Percentiles rank a stretch among this genome's conserved stretches.
phyloP scores from a whole-genome alignment of 2,113 vertebrate species.

The Cyphomyrus discorhynchus region DNA sequence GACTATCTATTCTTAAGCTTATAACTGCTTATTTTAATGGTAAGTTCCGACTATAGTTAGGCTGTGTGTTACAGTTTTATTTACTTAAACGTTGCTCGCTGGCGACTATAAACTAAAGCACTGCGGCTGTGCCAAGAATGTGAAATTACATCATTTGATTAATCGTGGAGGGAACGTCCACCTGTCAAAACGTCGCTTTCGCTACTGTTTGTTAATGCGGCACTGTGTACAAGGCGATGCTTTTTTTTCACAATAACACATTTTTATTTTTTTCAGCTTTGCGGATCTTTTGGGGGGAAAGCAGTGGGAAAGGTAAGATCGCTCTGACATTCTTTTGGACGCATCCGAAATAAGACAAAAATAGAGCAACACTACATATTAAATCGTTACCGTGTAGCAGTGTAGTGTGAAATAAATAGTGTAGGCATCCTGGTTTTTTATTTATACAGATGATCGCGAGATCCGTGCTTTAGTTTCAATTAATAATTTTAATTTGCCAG shows the following conservation, averaged over 20 bases:
- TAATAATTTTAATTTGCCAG: not conserved
- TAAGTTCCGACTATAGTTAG: not conserved
- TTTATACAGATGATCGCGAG: not conserved
- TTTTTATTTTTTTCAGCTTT: not conserved
- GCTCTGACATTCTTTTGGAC: not conserved
- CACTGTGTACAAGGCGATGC: not conserved
- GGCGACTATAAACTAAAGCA: conserved; percentile 7
- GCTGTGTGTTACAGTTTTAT: not conserved
- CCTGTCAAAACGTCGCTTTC: not conserved
- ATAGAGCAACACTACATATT: not conserved
- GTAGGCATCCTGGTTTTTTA: not conserved
- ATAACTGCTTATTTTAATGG: conserved; percentile 14
- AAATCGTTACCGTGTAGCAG: not conserved
- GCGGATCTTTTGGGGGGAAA: not conserved
- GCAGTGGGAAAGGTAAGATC: not conserved
- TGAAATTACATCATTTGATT: conserved; percentile 25
- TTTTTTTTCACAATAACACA: not conserved
- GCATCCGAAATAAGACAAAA: not conserved
- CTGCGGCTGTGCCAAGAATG: conserved; percentile 16
- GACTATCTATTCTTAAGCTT: not conserved
- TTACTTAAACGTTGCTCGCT: not conserved
- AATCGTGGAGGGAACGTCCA: not conserved
- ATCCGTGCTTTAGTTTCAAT: not conserved
- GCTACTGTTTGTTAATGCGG: not conserved
- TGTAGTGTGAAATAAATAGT: not conserved